Percentiles rank a stretch among this genome's conserved stretches.
Conservation (phyloP, 2,888 invertebrate genomes). For the Aphidoletes aphidimyza region DNA sequence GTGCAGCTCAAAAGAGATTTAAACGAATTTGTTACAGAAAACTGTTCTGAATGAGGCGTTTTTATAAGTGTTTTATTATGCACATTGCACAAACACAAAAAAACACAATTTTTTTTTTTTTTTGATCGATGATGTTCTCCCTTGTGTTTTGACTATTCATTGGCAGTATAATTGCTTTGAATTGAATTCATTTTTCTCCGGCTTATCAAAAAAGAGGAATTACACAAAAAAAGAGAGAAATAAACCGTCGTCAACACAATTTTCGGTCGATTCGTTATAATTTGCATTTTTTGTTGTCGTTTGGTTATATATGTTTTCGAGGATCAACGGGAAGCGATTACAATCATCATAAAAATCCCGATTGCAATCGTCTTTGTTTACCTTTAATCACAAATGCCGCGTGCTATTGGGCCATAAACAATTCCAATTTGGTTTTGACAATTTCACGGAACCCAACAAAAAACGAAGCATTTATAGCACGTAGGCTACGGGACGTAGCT, state of each 20-base stretch:
- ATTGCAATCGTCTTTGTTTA: too few relatives aligned
- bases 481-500: too few relatives aligned
- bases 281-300: slow-evolving; percentile 39
- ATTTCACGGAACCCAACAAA: slow-evolving; percentile 14
- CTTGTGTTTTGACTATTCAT: slow-evolving; percentile 40
- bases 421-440: too few relatives aligned
- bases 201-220: too few relatives aligned
- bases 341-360: slow-evolving; percentile 30
- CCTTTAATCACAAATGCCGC: too few relatives aligned
- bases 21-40: slow-evolving; percentile 48
- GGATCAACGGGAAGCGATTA: slow-evolving; percentile 8
- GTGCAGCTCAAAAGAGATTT: slow-evolving; percentile 24
- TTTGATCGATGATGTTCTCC: slow-evolving; percentile 18
- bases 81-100: neutral
- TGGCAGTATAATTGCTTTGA: neutral
- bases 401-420: slow-evolving; percentile 34
- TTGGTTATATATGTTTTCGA: neutral
- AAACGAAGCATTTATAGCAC: neutral
- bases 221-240: neutral
- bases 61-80: neutral
- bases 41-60: neutral
- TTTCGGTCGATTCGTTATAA: neutral
- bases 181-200: neutral
- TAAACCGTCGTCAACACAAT: slow-evolving; percentile 36
- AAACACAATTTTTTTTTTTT: neutral